Evolutionary conservation across 2,888 invertebrate species (phyloP).

Genomic region (Sinelater perroti): DNA sequence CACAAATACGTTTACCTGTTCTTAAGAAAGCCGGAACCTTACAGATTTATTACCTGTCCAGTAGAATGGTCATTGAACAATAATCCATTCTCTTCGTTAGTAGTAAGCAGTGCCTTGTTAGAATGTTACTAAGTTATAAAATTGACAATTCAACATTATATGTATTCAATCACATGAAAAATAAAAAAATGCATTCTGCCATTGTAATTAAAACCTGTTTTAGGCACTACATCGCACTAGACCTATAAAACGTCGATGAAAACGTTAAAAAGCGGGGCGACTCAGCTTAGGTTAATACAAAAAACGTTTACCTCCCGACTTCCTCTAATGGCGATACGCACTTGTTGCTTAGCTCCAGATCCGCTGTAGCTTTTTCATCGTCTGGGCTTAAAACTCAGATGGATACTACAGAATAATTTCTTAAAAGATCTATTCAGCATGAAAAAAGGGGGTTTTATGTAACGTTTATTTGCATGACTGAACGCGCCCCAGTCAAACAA

Average conservation of each 20-base stretch:
- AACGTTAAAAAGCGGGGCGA: background rate
- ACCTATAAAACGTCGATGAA: too few relatives aligned
- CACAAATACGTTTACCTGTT: conserved; percentile 39
- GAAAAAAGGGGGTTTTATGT: conserved; percentile 36
- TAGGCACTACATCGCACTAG: too few relatives aligned
- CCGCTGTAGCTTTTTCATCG: conserved; percentile 15
- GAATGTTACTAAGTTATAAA: too few relatives aligned
- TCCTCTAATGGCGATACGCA: conserved; percentile 11
- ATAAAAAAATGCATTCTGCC: too few relatives aligned
- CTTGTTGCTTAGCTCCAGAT: conserved; percentile 9
- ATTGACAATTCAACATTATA: too few relatives aligned
- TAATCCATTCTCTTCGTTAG: too few relatives aligned
- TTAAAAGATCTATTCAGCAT: conserved; percentile 30
- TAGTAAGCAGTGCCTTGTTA: too few relatives aligned
- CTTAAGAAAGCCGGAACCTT: conserved; percentile 36
- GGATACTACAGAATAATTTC: conserved; percentile 34
- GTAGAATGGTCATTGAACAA: conserved; percentile 38
- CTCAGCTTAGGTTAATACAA: conserved; percentile 2
- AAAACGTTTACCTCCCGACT: conserved; percentile 12
- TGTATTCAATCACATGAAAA: too few relatives aligned
- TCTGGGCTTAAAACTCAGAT: conserved; percentile 21
- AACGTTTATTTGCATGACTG: conserved; percentile 36
- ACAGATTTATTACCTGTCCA: conserved; percentile 39
- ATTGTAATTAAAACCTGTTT: too few relatives aligned
- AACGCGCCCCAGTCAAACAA: conserved; percentile 29